Base-by-base conservation (phyloP, 2,797 vertebrate species). In the Xenopus petersii region DNA sequence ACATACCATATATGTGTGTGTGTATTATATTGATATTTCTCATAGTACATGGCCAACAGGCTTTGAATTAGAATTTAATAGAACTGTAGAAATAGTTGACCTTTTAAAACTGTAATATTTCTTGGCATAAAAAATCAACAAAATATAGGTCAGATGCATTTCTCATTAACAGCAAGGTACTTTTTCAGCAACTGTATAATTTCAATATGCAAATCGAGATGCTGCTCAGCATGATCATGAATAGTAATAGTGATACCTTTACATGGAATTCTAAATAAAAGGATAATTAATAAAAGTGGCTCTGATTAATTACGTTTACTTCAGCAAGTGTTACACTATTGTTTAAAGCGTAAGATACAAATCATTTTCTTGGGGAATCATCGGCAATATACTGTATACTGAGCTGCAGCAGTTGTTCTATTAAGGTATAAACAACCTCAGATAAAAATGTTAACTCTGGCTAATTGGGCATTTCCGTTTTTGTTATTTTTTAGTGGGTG, bases 151-250 rank as follows among this genome's bases (percentile, higher is more conserved):
- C 48, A 64, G 24, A 59, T 64, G 63, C 21, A 30, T 63, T 70
- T 64, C 51, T 58, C 24, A 51, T 51, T 64, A 58, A 58, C 24
- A 33, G 59, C 13, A 42, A 69, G 67, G 16, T 70, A 64, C 30
- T 33, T 33, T 75, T 69, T 63, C 59, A 58, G 8, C 68, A 69
- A 68, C 51, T 9, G 55, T 56, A 21, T 55, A 54, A 69, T 58
- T 24, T 75, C 15, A 70, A 56, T 47, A 70, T 70, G 48, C 49
- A 64, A 63, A 75, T 63, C 49, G 56, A 47, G 30, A 54, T 69
- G 36, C 21, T 30, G 46, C 60, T 70, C 67, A 70, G 74, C 67
- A 75, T 58, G 67, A 47, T 36, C 69, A 64, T 75, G 74, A 75
- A 75, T 75, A 75, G 67, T 42, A 75, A 73, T 51, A 75, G 67